phyloP scores from a whole-genome alignment of 2,113 vertebrate species.

The Percopsis transmontana region DNA sequence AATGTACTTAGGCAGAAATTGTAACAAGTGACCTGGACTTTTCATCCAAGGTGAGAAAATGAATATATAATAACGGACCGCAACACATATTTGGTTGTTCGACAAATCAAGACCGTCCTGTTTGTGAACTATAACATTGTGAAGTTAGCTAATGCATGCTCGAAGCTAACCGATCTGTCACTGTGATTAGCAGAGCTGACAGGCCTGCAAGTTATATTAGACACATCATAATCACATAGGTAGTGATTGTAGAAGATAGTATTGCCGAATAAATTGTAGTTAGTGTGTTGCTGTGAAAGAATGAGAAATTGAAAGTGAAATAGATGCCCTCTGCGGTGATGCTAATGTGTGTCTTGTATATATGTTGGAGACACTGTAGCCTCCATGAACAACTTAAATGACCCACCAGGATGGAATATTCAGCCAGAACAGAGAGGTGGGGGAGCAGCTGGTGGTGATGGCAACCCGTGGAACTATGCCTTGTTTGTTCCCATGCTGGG shows the following conservation, averaged over 20 bases:
- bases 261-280: too few species aligned
- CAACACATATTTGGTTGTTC: background rate
- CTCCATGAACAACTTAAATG: constrained; percentile 95
- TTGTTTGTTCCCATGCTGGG: constrained; percentile 93
- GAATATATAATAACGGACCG: background rate
- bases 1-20: constrained; percentile 17
- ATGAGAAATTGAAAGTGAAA: background rate
- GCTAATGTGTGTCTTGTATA: background rate
- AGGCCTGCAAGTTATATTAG: constrained; percentile 14
- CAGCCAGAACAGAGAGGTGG: constrained; percentile 79
- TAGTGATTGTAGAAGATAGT: too few species aligned
- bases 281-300: too few species aligned
- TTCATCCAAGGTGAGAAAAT: constrained; percentile 69
- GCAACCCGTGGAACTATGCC: constrained; percentile 94
- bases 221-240: too few species aligned
- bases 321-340: background rate
- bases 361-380: constrained; percentile 21
- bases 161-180: constrained; percentile 12
- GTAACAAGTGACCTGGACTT: constrained; percentile 68
- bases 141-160: constrained; percentile 40
- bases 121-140: background rate
- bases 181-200: constrained; percentile 30
- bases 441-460: constrained; percentile 81
- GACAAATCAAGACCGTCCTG: background rate
- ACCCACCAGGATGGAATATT: constrained; percentile 94